phyloP scores from a whole-genome alignment of 2,797 vertebrate species.

The Sebastolobus altivelis region DNA sequence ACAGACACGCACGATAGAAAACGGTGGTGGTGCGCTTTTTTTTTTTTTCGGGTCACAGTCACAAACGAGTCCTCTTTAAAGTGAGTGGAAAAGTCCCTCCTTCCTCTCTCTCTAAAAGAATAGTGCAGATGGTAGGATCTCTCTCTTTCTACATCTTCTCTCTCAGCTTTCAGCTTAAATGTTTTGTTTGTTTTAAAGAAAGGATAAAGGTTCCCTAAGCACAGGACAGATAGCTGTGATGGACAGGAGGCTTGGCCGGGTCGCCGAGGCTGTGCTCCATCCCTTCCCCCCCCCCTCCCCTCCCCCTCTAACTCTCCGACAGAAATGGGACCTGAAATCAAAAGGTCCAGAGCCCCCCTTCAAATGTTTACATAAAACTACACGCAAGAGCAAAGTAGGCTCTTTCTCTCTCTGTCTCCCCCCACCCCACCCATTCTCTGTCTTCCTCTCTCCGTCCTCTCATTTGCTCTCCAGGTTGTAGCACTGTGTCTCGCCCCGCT shows the following conservation, averaged over 20 bases:
- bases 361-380: slow-evolving; percentile 76
- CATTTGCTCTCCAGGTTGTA: slow-evolving; percentile 87
- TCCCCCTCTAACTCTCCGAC: slow-evolving; percentile 26
- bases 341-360: slow-evolving; percentile 73
- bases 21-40: slow-evolving; percentile 46
- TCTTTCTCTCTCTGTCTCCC: slow-evolving; percentile 35
- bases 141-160: slow-evolving; percentile 49
- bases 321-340: slow-evolving; percentile 69
- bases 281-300: neutral
- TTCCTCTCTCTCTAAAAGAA: slow-evolving; percentile 80
- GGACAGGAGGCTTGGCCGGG: slow-evolving; percentile 51
- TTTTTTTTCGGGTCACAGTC: slow-evolving; percentile 65
- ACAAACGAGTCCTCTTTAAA: slow-evolving; percentile 76
- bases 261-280: slow-evolving; percentile 34
- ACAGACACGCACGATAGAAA: slow-evolving; percentile 49
- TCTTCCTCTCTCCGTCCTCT: slow-evolving; percentile 62
- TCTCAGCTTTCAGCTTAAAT: slow-evolving; percentile 55
- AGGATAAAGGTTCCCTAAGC: slow-evolving; percentile 73
- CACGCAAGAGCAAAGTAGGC: slow-evolving; percentile 67
- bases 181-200: slow-evolving; percentile 55
- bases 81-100: slow-evolving; percentile 85
- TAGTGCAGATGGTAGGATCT: slow-evolving; percentile 84
- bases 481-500: slow-evolving; percentile 90
- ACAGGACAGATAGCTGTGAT: slow-evolving; percentile 67
- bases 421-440: slow-evolving; percentile 1